A percentile compares a stretch with the other conserved stretches of the same genome.
phyloP scores from a whole-genome alignment of 2,797 vertebrate genomes.

The Aselliscus stoliczkanus region DNA sequence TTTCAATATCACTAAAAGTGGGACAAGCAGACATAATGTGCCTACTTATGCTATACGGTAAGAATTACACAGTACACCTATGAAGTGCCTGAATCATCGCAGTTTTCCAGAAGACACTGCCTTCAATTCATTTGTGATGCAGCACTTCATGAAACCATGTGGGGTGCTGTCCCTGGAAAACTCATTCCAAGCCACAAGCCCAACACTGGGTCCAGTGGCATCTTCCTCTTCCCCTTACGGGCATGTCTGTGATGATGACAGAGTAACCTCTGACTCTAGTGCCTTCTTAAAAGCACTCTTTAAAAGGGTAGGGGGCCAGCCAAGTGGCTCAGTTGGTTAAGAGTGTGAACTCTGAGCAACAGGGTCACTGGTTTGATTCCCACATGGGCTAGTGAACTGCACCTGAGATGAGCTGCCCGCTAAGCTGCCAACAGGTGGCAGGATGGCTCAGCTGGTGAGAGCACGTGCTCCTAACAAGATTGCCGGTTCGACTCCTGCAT shows the following conservation, averaged over 20 bases:
- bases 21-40: fast-evolving
- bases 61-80: not conserved
- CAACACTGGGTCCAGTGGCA: not conserved
- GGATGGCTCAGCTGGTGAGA: too few species aligned
- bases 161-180: not conserved
- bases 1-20: not conserved
- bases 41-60: not conserved
- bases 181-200: not conserved
- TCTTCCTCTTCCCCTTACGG: not conserved
- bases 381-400: too few species aligned
- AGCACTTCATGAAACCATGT: not conserved
- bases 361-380: too few species aligned
- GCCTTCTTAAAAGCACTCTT: not conserved
- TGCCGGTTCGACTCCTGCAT: too few species aligned
- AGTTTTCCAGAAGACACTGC: not conserved
- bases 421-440: too few species aligned
- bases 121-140: not conserved
- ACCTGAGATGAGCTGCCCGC: too few species aligned
- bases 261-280: not conserved
- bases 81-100: not conserved
- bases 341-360: too few species aligned
- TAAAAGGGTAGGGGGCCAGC: not conserved
- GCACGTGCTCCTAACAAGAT: too few species aligned
- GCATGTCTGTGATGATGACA: not conserved
- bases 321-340: too few species aligned